phyloP scores from a whole-genome alignment of 2,797 vertebrate genomes.

The Rhinichthys osculus region DNA sequence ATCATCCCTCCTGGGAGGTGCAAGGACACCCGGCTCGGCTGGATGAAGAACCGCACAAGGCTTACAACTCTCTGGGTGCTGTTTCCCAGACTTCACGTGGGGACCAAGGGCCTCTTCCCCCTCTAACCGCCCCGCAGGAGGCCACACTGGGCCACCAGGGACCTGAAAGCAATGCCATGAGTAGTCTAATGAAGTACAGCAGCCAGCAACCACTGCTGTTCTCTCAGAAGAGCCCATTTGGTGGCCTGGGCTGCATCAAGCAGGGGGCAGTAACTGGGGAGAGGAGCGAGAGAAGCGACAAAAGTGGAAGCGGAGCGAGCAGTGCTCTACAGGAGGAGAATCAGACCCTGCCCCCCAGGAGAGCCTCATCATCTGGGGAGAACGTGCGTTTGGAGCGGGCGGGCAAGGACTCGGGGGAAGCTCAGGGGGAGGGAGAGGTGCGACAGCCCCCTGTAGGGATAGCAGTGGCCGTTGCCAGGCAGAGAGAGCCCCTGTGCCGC shows the following conservation, averaged over 20 bases:
- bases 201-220: slow-evolving; percentile 86
- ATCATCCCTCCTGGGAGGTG: slow-evolving; percentile 72
- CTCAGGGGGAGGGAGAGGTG: slow-evolving; percentile 86
- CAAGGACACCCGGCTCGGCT: slow-evolving; percentile 80
- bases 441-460: slow-evolving; percentile 95
- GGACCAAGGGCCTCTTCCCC: slow-evolving; percentile 64
- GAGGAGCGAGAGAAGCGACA: slow-evolving; percentile 65
- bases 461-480: slow-evolving; percentile 90
- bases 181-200: slow-evolving; percentile 94
- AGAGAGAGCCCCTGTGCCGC: slow-evolving; percentile 85
- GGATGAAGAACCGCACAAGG: slow-evolving; percentile 75
- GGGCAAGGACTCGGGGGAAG: slow-evolving; percentile 73
- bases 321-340: slow-evolving; percentile 83
- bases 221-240: slow-evolving; percentile 90
- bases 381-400: slow-evolving; percentile 78
- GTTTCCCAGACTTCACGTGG: slow-evolving; percentile 67
- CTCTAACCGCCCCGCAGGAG: slow-evolving; percentile 59
- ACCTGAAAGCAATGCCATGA: slow-evolving; percentile 91
- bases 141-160: slow-evolving; percentile 61
- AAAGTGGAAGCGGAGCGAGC: slow-evolving; percentile 73
- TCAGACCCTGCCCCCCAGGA: slow-evolving; percentile 78
- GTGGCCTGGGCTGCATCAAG: slow-evolving; percentile 88
- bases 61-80: slow-evolving; percentile 83
- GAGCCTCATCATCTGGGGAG: slow-evolving; percentile 82
- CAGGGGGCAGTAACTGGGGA: slow-evolving; percentile 81